A percentile compares a stretch with the other conserved stretches of the same genome.
Evolutionary conservation across 2,113 vertebrate genomes (phyloP).

Genomic region (Python bivittatus): DNA sequence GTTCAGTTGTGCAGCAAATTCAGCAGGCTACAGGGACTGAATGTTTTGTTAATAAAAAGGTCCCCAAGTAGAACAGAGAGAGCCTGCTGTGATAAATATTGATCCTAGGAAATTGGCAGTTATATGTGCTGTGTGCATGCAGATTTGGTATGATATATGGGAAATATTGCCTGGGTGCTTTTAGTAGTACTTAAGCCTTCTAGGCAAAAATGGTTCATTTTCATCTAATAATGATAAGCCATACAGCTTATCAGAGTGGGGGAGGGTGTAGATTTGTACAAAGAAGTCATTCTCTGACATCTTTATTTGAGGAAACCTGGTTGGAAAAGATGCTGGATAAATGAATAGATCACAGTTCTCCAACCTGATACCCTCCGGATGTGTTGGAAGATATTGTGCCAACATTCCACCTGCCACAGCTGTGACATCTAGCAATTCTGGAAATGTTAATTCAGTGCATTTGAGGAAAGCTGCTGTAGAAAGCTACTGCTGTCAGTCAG

Average conservation of each 20-base stretch:
- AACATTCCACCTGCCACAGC: not conserved
- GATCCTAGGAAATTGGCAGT: slow-evolving; percentile 31
- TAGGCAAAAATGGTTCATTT: slow-evolving; percentile 11
- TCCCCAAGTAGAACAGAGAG: slow-evolving; percentile 48
- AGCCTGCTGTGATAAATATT: slow-evolving; percentile 24
- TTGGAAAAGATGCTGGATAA: not conserved
- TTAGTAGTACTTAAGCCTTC: not conserved
- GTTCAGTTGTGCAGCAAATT: slow-evolving; percentile 33
- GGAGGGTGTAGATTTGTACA: not conserved
- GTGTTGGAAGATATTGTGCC: not conserved
- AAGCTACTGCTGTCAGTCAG: not conserved
- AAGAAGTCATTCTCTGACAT: not conserved
- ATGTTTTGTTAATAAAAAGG: slow-evolving; percentile 22
- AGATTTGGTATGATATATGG: not conserved
- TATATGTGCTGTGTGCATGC: accelerated
- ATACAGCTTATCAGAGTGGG: slow-evolving; percentile 11
- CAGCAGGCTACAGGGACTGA: not conserved
- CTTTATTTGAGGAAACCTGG: not conserved
- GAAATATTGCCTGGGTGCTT: not conserved
- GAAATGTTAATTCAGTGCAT: not conserved
- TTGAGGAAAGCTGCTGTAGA: not conserved
- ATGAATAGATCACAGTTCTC: not conserved
- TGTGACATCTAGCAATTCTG: not conserved
- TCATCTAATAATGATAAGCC: slow-evolving; percentile 48
- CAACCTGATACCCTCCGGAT: not conserved